Evolutionary conservation across 2,888 invertebrate species (phyloP).

Genomic region (Agonopterix heracliana): DNA sequence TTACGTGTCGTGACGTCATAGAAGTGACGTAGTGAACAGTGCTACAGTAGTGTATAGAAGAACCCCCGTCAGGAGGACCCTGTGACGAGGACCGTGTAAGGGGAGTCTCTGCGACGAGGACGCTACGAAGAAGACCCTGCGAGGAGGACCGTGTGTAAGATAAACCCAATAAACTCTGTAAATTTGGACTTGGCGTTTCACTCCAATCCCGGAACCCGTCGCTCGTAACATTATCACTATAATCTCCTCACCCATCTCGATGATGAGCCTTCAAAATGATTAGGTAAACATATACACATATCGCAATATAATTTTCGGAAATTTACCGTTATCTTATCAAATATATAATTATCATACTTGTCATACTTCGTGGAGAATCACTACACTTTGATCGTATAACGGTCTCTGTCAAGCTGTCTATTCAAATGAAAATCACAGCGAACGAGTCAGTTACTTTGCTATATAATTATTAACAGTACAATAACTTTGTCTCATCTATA

Average conservation of each 20-base stretch:
- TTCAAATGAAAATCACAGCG: slow-evolving; percentile 47
- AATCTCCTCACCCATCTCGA: slow-evolving; percentile 2
- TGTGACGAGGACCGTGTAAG: too few relatives aligned
- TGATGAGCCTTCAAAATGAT: slow-evolving; percentile 7
- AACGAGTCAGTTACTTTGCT: slow-evolving; percentile 36
- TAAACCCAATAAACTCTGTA: too few relatives aligned
- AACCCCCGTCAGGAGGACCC: too few relatives aligned
- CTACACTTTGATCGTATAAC: slow-evolving; percentile 44
- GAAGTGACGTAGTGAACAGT: too few relatives aligned
- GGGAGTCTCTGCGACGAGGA: too few relatives aligned
- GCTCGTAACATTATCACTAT: too few relatives aligned
- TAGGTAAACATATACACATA: slow-evolving; percentile 5
- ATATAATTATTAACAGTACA: slow-evolving; percentile 46
- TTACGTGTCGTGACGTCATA: too few relatives aligned
- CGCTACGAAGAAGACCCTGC: too few relatives aligned
- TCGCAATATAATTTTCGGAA: slow-evolving; percentile 1
- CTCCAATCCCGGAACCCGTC: too few relatives aligned
- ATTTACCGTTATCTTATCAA: slow-evolving; percentile 20
- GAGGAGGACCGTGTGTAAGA: too few relatives aligned
- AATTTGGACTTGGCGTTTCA: too few relatives aligned
- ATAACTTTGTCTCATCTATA: slow-evolving; percentile 34
- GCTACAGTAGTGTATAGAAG: too few relatives aligned
- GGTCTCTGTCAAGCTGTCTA: slow-evolving; percentile 42
- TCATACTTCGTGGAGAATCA: slow-evolving; percentile 24
- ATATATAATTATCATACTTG: slow-evolving; percentile 23